Percentiles rank a stretch among this genome's conserved stretches.
These are phyloP conservation scores for Achlya flavicornis DNA, from an alignment of 2,888 invertebrate species.

Conservation along the genomic window DNA sequence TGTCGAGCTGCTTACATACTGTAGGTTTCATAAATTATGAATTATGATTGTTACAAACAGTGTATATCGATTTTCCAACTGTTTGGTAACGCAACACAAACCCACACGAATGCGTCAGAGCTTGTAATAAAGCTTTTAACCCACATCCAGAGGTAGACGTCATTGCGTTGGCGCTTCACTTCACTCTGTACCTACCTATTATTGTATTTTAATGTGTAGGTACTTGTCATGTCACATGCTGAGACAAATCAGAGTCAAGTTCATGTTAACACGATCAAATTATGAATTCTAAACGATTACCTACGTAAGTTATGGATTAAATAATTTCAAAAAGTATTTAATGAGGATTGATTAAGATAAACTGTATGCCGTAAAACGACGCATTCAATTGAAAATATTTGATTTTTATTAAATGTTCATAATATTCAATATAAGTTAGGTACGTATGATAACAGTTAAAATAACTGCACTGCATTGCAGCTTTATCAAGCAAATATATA, in stretches of 20 bases:
- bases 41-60: background rate
- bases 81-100: background rate
- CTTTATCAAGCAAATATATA: background rate
- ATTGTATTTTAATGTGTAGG: background rate
- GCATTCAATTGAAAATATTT: no score
- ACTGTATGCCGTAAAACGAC: no score
- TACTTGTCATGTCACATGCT: background rate
- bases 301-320: no score
- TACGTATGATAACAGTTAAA: background rate
- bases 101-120: constrained; percentile 6
- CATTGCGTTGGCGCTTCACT: background rate
- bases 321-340: no score
- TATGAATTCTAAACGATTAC: no score
- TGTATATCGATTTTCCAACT: background rate
- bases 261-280: no score
- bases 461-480: background rate
- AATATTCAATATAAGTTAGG: background rate
- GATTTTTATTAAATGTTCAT: background rate
- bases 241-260: no score
- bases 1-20: background rate
- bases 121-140: constrained; percentile 6
- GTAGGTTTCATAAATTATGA: background rate
- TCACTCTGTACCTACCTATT: background rate
- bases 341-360: no score
- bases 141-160: background rate